A percentile compares a stretch with the other conserved stretches of the same genome.
Evolutionary conservation across 2,113 vertebrate species (phyloP).

Genomic region (Acrocephalus arundinaceus): DNA sequence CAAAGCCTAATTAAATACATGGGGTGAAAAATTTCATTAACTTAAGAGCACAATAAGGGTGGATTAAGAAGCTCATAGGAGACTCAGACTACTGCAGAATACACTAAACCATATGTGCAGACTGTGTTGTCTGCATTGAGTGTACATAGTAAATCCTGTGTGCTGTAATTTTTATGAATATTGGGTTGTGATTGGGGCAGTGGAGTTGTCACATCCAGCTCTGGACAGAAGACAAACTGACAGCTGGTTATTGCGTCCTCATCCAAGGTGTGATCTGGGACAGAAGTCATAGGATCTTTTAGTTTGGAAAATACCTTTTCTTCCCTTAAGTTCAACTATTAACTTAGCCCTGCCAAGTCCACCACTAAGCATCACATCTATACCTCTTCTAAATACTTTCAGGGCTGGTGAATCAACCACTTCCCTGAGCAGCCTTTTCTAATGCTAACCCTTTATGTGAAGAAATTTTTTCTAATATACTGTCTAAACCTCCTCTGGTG

Average conservation of each 20-base stretch:
- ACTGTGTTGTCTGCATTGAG: background rate
- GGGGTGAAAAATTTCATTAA: background rate
- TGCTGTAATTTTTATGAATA: background rate
- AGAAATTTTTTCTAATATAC: background rate
- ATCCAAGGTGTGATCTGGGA: background rate
- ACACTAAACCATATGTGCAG: background rate
- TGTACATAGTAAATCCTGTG: background rate
- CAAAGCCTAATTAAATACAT: background rate
- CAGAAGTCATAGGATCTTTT: background rate
- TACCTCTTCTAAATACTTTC: background rate
- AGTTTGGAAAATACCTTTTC: background rate
- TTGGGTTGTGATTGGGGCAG: background rate
- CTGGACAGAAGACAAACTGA: background rate
- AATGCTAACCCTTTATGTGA: background rate
- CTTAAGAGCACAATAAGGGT: background rate
- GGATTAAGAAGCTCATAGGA: background rate
- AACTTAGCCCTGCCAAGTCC: background rate
- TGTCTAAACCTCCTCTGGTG: background rate
- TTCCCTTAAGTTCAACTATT: background rate
- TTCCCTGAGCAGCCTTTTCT: background rate
- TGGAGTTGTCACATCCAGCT: background rate
- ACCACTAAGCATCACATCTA: background rate
- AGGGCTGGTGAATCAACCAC: background rate
- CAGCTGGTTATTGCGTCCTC: background rate
- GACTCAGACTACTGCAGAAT: background rate